A percentile compares a stretch with the other conserved stretches of the same genome.
Conservation (phyloP, 2,113 vertebrate genomes). For the Heterochromis multidens region DNA sequence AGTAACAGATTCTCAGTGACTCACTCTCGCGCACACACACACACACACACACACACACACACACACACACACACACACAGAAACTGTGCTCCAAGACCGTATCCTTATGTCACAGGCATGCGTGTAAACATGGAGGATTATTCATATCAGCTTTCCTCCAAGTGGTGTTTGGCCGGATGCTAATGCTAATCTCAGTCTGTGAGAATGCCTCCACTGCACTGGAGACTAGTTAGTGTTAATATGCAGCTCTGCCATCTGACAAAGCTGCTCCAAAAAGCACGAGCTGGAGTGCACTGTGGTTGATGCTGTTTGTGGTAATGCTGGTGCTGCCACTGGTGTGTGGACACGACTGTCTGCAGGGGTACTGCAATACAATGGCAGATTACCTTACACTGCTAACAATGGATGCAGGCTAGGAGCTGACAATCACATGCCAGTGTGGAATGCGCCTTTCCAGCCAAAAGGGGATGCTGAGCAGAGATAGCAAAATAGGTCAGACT, state of each 20-base stretch:
- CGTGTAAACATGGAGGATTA: slow-evolving; percentile 66
- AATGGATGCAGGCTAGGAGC: slow-evolving; percentile 46
- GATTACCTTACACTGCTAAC: slow-evolving; percentile 61
- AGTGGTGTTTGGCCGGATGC: slow-evolving; percentile 51
- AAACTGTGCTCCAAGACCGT: slow-evolving; percentile 28
- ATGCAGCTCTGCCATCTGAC: background rate
- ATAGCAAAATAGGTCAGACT: slow-evolving; percentile 14
- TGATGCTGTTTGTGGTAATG: background rate
- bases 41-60: slow-evolving; percentile 8
- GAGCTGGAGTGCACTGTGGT: background rate
- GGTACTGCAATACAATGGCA: slow-evolving; percentile 26
- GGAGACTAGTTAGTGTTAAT: slow-evolving; percentile 26
- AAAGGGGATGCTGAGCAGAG: slow-evolving; percentile 6
- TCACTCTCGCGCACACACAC: slow-evolving; percentile 6
- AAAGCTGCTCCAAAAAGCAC: background rate
- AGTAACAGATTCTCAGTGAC: slow-evolving; percentile 47
- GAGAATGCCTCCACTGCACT: slow-evolving; percentile 17
- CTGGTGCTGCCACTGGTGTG: slow-evolving; percentile 5
- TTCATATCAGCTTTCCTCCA: slow-evolving; percentile 67
- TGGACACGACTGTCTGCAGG: slow-evolving; percentile 30
- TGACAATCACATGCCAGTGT: slow-evolving; percentile 55
- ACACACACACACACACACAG: background rate
- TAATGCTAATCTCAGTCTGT: slow-evolving; percentile 50
- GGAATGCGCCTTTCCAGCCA: slow-evolving; percentile 52
- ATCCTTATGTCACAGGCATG: slow-evolving; percentile 58